A percentile compares a stretch with the other conserved stretches of the same genome.
phyloP scores from a whole-genome alignment of 2,113 vertebrate species.

The Pica pica region DNA sequence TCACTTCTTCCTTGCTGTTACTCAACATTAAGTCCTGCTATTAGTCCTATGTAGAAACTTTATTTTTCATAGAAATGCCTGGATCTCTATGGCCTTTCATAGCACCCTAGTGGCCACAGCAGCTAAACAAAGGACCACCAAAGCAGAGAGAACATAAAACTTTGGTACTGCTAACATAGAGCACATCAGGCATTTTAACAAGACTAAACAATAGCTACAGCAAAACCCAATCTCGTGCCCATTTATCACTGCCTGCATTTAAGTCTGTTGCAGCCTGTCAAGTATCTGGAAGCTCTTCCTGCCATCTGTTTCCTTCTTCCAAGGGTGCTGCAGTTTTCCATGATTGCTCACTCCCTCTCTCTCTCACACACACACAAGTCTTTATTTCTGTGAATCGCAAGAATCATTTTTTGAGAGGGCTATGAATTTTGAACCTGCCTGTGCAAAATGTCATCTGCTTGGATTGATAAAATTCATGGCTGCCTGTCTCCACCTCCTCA shows the following conservation, averaged over 20 bases:
- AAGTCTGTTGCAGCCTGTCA: conserved; percentile 31
- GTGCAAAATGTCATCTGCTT: background rate
- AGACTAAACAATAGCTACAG: background rate
- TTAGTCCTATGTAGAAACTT: background rate
- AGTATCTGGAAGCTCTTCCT: conserved; percentile 52
- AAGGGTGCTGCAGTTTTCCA: conserved; percentile 12
- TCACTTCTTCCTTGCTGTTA: background rate
- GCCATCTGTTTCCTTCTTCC: conserved; percentile 52
- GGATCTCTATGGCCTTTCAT: background rate
- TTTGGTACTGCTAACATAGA: background rate
- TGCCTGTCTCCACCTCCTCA: background rate
- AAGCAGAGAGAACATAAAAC: background rate
- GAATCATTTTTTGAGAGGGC: background rate
- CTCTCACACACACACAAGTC: background rate
- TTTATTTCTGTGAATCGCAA: background rate
- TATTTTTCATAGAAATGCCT: background rate
- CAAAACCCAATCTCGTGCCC: background rate
- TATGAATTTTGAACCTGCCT: background rate
- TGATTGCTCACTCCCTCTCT: background rate
- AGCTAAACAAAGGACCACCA: background rate
- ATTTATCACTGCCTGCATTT: conserved; percentile 17
- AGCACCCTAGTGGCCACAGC: background rate
- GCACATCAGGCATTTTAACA: background rate
- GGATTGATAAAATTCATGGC: background rate
- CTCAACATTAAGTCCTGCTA: background rate